A percentile compares a stretch with the other conserved stretches of the same genome.
These are phyloP conservation scores for Pecten maximus DNA, from an alignment of 2,888 invertebrate genomes.

Conservation along the genomic window DNA sequence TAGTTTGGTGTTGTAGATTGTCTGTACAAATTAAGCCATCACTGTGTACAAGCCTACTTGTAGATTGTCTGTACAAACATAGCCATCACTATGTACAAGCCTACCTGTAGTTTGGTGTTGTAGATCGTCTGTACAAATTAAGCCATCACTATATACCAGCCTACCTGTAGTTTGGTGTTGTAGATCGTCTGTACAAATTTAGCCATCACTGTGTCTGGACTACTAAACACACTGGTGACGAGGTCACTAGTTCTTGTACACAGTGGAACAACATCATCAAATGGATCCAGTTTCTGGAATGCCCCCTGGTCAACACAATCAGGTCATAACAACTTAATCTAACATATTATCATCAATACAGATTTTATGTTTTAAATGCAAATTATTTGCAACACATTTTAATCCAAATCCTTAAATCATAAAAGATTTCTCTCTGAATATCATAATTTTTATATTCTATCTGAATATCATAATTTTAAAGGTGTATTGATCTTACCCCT, in stretches of 20 bases:
- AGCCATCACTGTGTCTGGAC: conserved; percentile 98
- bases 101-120: conserved; percentile 85
- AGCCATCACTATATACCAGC: conserved; percentile 98
- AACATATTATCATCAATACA: not conserved
- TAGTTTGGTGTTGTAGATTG: conserved; percentile 84
- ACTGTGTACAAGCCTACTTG: no score
- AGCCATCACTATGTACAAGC: no score
- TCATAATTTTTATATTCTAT: no score
- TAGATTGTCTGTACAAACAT: conserved; percentile 98
- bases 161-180: conserved; percentile 89
- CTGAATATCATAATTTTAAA: no score
- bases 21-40: no score
- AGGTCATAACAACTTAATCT: not conserved
- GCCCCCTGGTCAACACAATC: conserved; percentile 86
- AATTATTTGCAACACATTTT: no score
- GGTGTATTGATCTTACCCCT: no score
- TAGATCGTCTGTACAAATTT: conserved; percentile 98
- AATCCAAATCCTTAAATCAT: not conserved
- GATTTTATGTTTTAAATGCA: not conserved
- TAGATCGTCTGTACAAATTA: conserved; percentile 98
- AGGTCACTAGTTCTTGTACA: conserved; percentile 92
- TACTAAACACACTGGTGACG: conserved; percentile 91
- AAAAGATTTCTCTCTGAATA: no score
- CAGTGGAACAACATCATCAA: conserved; percentile 93
- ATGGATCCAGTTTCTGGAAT: conserved; percentile 93